A percentile compares a stretch with the other conserved stretches of the same genome.
phyloP scores from a whole-genome alignment of 2,888 invertebrate genomes.

The Epistrophe grossulariae region DNA sequence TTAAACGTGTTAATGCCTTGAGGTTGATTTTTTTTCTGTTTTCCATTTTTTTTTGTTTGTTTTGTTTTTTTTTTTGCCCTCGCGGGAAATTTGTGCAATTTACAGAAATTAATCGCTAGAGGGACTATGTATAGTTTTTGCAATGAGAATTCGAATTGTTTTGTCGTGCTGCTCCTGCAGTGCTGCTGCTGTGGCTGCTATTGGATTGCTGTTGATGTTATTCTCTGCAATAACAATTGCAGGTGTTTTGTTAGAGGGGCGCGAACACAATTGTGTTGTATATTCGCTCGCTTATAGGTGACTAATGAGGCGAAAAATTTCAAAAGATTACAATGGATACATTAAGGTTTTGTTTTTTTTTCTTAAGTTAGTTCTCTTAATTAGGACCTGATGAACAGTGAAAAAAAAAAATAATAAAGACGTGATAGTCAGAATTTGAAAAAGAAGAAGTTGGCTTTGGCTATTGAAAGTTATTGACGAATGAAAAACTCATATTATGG shows the following conservation, averaged over 20 bases:
- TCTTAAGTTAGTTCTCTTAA: conserved; percentile 39
- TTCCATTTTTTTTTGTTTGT: background rate
- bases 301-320: conserved; percentile 71
- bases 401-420: background rate
- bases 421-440: background rate
- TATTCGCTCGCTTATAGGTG: conserved; percentile 52
- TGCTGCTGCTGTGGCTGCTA: background rate
- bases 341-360: conserved; percentile 32
- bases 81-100: conserved; percentile 48
- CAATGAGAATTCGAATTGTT: conserved; percentile 39
- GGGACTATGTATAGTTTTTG: background rate
- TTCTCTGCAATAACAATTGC: conserved; percentile 56
- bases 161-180: conserved; percentile 36
- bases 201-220: background rate
- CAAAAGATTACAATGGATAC: conserved; percentile 53
- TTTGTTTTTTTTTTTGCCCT: conserved; percentile 18
- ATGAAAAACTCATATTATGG: no score
- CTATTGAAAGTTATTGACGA: no score
- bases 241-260: conserved; percentile 65
- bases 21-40: conserved; percentile 29
- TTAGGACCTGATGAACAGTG: conserved; percentile 24
- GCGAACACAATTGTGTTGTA: conserved; percentile 49
- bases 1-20: conserved; percentile 53
- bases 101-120: conserved; percentile 41
- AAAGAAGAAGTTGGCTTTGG: no score